A percentile compares a stretch with the other conserved stretches of the same genome.
Conservation (phyloP, 2,113 vertebrate species). For the Rhinopomastus cyanomelas region DNA sequence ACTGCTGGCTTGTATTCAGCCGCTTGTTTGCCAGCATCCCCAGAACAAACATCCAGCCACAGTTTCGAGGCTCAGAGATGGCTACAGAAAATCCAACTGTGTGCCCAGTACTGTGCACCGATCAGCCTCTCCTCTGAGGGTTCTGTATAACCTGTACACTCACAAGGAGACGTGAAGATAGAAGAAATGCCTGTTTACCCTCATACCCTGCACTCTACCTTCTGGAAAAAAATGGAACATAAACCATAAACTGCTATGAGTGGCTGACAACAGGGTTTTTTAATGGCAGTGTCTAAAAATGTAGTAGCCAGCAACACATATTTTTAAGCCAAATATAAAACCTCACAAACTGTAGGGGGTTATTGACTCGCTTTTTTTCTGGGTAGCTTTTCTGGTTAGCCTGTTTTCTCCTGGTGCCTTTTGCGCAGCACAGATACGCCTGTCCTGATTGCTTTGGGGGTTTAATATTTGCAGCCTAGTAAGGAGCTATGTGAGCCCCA, state of each 20-base stretch:
- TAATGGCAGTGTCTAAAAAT: neutral
- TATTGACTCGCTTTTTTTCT: too few relatives aligned
- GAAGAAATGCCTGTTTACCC: neutral
- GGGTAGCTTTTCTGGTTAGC: neutral
- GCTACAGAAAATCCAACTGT: neutral
- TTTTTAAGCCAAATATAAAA: neutral
- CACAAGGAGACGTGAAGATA: neutral
- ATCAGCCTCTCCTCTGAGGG: neutral
- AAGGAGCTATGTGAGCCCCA: neutral
- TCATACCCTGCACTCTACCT: neutral
- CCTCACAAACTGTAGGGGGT: fast-evolving
- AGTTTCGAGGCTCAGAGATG: neutral
- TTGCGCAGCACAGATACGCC: neutral
- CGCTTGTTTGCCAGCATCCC: too few relatives aligned
- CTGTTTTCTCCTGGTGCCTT: neutral
- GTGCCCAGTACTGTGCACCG: neutral
- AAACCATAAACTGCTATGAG: fast-evolving
- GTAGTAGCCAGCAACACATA: neutral
- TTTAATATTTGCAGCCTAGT: neutral
- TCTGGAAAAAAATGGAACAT: neutral
- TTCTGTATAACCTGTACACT: neutral
- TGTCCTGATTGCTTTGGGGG: neutral
- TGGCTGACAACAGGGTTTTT: neutral
- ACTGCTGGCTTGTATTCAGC: too few relatives aligned
- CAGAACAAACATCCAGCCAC: too few relatives aligned